These are phyloP conservation scores for Uria lomvia DNA, from an alignment of 2,113 vertebrate genomes.

Conservation along the genomic window DNA sequence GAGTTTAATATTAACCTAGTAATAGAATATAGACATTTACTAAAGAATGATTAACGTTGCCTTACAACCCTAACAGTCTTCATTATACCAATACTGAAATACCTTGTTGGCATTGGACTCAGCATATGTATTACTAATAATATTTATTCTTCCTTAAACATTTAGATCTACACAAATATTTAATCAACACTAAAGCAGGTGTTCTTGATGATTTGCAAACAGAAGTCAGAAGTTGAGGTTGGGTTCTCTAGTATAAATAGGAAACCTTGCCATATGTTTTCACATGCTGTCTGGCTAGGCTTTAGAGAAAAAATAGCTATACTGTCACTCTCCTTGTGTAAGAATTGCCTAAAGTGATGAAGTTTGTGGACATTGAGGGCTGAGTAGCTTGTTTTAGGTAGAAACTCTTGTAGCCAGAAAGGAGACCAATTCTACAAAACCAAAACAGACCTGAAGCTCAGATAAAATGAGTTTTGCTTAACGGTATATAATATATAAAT, in stretches of 20 bases:
- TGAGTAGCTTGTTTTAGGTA: neutral
- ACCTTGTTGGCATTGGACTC: neutral
- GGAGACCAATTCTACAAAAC: neutral
- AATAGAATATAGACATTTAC: neutral
- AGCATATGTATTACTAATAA: neutral
- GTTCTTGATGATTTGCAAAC: neutral
- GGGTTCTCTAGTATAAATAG: neutral
- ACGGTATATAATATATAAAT: neutral
- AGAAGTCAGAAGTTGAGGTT: neutral
- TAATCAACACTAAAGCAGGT: neutral
- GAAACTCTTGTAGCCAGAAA: neutral
- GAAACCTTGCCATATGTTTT: neutral
- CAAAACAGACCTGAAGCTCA: neutral
- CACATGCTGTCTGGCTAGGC: neutral
- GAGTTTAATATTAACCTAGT: neutral
- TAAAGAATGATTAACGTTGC: neutral
- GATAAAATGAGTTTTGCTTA: neutral
- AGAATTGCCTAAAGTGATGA: neutral
- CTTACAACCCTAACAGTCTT: neutral
- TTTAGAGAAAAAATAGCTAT: neutral
- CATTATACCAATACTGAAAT: neutral
- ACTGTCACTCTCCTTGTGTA: neutral
- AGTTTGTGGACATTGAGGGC: neutral
- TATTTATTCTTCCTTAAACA: neutral
- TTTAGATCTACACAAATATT: neutral